A percentile compares a stretch with the other conserved stretches of the same genome.
Evolutionary conservation across 2,113 vertebrate genomes (phyloP).

Genomic region (Nymphicus hollandicus): DNA sequence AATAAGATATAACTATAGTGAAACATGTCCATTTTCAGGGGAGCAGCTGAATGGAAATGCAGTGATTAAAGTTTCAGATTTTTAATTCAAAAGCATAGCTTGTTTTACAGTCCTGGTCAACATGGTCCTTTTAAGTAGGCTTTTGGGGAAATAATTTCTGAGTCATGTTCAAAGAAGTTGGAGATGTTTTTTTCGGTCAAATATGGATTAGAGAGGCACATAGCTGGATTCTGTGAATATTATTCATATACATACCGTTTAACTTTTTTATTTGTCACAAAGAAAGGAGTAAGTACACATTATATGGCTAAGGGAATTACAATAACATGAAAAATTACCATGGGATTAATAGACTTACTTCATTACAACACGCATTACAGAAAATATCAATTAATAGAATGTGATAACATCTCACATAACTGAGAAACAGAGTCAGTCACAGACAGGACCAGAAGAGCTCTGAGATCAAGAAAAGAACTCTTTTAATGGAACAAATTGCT

Average conservation of each 20-base stretch:
- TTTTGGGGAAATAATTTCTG: not conserved
- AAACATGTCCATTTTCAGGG: not conserved
- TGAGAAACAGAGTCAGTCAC: conserved; percentile 18
- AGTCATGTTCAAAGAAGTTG: not conserved
- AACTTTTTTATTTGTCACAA: not conserved
- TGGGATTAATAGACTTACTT: not conserved
- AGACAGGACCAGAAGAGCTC: conserved; percentile 42
- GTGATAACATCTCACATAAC: conserved; percentile 15
- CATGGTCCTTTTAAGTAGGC: not conserved
- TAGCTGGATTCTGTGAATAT: not conserved
- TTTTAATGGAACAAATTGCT: conserved; percentile 24
- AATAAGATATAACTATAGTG: not conserved
- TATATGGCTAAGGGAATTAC: not conserved
- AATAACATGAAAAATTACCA: not conserved
- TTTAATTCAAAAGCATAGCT: not conserved
- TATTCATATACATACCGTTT: not conserved
- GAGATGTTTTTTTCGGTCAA: not conserved
- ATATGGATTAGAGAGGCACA: not conserved
- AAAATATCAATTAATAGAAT: conserved; percentile 18
- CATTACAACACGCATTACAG: not conserved
- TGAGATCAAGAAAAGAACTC: conserved; percentile 35
- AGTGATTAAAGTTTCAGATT: not conserved
- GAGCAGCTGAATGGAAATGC: not conserved
- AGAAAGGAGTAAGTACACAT: not conserved
- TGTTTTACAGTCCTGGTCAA: not conserved